Evolutionary conservation across 2,888 invertebrate genomes (phyloP).

Genomic region (Harpagoxenus sublaevis): DNA sequence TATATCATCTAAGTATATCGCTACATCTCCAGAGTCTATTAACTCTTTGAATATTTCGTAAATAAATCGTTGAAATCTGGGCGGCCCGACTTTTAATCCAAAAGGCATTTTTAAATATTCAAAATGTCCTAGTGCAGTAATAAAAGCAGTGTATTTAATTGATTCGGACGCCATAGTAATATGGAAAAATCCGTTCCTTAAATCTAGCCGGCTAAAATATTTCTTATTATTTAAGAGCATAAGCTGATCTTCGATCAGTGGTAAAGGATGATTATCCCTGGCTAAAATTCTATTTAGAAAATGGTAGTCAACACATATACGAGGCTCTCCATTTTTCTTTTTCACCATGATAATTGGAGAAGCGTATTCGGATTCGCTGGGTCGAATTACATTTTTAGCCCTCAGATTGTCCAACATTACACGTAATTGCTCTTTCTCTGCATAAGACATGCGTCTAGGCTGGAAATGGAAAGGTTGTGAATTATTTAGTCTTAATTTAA

Average conservation of each 20-base stretch:
- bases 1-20: background rate
- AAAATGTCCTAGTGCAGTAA: background rate
- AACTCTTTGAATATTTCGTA: background rate
- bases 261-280: too few species aligned
- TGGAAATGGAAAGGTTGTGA: too few species aligned
- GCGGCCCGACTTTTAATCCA: background rate
- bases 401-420: too few species aligned
- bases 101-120: background rate
- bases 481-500: too few species aligned
- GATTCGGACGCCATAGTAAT: too few species aligned
- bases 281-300: background rate
- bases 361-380: background rate
- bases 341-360: background rate
- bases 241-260: too few species aligned
- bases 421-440: too few species aligned
- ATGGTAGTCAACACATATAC: background rate
- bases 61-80: background rate
- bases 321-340: background rate
- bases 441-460: too few species aligned
- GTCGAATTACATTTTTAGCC: background rate
- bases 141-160: too few species aligned
- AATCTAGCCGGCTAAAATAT: too few species aligned
- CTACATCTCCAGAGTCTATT: background rate
- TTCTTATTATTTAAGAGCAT: too few species aligned
- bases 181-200: too few species aligned